A percentile compares a stretch with the other conserved stretches of the same genome.
Evolutionary conservation across 2,888 invertebrate species (phyloP).

Genomic region (Ligdia adustata): DNA sequence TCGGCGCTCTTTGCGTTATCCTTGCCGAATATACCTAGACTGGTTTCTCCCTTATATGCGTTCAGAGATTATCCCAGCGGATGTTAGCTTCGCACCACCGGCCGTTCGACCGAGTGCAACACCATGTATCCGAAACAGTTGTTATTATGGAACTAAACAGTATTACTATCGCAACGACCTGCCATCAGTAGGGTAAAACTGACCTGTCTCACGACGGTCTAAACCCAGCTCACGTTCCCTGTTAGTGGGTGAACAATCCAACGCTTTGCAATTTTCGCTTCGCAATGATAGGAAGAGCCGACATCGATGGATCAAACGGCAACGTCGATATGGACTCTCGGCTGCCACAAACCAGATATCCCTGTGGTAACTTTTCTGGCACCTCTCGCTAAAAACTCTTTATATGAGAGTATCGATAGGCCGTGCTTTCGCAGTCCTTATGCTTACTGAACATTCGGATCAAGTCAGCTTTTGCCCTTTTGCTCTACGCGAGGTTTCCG

Average conservation of each 20-base stretch:
- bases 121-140: constrained; percentile 61
- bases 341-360: constrained; percentile 87
- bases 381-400: constrained; percentile 86
- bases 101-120: constrained; percentile 83
- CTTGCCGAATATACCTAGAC: constrained; percentile 41
- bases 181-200: constrained; percentile 85
- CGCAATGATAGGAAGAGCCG: constrained; percentile 90
- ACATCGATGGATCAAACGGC: constrained; percentile 89
- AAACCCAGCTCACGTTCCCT: constrained; percentile 87
- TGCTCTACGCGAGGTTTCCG: constrained; percentile 89
- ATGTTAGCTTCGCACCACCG: constrained; percentile 78
- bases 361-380: constrained; percentile 89
- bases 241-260: constrained; percentile 88
- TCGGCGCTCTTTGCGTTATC: constrained; percentile 65
- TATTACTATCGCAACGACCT: constrained; percentile 82
- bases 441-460: constrained; percentile 87
- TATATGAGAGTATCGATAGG: constrained; percentile 86
- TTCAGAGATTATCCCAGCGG: constrained; percentile 74
- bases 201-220: constrained; percentile 87
- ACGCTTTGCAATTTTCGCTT: constrained; percentile 89
- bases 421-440: constrained; percentile 86
- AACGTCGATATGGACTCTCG: constrained; percentile 87
- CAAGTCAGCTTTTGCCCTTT: constrained; percentile 88
- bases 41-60: constrained; percentile 83
- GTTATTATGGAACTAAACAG: constrained; percentile 62